Base-by-base conservation (phyloP, 2,113 vertebrate genomes). In the Casuarius casuarius region DNA sequence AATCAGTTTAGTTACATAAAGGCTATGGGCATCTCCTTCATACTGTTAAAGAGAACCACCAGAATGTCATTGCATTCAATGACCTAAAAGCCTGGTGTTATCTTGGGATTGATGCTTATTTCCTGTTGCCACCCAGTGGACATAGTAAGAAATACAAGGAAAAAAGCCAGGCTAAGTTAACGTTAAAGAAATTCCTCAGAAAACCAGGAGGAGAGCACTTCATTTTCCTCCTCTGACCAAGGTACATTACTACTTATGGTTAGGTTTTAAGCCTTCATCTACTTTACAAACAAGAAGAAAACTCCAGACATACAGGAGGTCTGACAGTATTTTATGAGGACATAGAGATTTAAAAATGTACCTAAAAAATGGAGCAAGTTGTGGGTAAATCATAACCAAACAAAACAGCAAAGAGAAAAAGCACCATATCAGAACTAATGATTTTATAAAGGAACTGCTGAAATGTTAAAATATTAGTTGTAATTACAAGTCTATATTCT, bases 121-220 rank as follows among this genome's bases (percentile, higher is more conserved):
- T 95, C 83, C n/a, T 72, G 4, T 70, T 93, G 92, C 96, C 95
- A 93, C 61, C 84, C 63, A 12, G 70, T 85, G 94, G 77, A 48
- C 12, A 84, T 15, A 92, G 59, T 66, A 67, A 91, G n/a, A 90
- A 72, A 78, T 29, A 90, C 42, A 95, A 79, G 46, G 62, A 54
- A 59, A 85, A 90, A 87, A n/a, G 33, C 35, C 31, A 82, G 7
- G 40, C 22, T 26, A 61, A 54, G 2, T n/a, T 31, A 78, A 70
- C 5, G 2, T 8, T 23, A 52, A 75, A 16, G 11, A 82, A 94
- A 85, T 33, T 13, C 59, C 58, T 66, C 26, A 25, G 26, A 66
- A 85, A 76, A 33, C 0, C 0, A 12, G 16, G 72, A 81, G 51
- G 38, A 59, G 90, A 76, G 29, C 8, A 21, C 13, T 71, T 59